Percentiles rank a stretch among this genome's conserved stretches.
Conservation (phyloP, 2,888 invertebrate genomes). For the Nipponacmea schrenckii region DNA sequence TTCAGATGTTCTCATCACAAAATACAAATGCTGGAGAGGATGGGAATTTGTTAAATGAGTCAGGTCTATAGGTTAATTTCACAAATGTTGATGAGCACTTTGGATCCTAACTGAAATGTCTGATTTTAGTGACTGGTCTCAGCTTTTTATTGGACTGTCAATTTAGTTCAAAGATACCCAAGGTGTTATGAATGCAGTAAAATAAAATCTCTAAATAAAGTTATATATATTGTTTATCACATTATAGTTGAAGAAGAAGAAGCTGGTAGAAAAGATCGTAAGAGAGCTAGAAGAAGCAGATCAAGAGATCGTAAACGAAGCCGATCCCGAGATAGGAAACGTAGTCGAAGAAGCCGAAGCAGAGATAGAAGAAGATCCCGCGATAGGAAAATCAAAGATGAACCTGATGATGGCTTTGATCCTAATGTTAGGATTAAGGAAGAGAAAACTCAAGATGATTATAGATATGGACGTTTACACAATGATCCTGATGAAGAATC, state of each 20-base stretch:
- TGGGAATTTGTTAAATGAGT: no score
- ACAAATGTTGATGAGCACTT: no score
- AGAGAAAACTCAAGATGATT: constrained; percentile 34
- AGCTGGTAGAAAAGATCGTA: constrained; percentile 20
- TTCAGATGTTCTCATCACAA: no score
- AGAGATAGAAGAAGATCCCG: constrained; percentile 43
- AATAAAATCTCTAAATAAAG: no score
- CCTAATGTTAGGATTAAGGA: constrained; percentile 26
- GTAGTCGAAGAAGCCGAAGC: constrained; percentile 39
- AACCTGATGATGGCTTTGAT: constrained; percentile 22
- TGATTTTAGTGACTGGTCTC: no score
- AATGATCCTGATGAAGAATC: not conserved
- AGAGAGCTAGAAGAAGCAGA: constrained; percentile 36
- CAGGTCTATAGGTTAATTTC: no score
- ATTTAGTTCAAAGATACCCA: no score
- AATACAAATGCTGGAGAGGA: no score
- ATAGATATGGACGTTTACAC: not conserved
- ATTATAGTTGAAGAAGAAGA: constrained; percentile 21
- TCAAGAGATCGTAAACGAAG: constrained; percentile 49
- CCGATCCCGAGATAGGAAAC: constrained; percentile 42
- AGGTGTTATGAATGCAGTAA: no score
- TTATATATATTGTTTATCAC: not conserved
- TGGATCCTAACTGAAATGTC: no score
- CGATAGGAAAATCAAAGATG: constrained; percentile 35
- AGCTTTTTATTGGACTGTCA: no score